Percentiles rank a stretch among this genome's conserved stretches.
Evolutionary conservation across 2,888 invertebrate genomes (phyloP).

Genomic region (Zeuzera pyrina): DNA sequence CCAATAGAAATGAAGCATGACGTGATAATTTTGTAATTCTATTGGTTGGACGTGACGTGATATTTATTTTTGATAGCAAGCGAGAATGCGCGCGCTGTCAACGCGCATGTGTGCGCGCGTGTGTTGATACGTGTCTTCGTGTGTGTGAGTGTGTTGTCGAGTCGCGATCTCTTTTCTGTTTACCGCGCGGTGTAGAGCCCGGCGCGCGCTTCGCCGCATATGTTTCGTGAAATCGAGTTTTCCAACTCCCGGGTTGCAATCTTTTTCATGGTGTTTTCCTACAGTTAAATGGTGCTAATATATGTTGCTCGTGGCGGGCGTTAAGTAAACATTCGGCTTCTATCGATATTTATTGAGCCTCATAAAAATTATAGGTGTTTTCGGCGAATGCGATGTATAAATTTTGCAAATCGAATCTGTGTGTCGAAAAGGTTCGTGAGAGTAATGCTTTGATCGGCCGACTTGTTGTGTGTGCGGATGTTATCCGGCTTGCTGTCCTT

Average conservation of each 20-base stretch:
- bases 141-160: constrained; percentile 61
- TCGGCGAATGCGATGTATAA: constrained; percentile 72
- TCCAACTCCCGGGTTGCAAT: constrained; percentile 47
- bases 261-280: constrained; percentile 56
- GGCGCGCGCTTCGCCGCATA: constrained; percentile 79
- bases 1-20: constrained; percentile 41
- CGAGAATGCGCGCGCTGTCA: constrained; percentile 52
- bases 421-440: constrained; percentile 66
- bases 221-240: constrained; percentile 53
- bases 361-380: constrained; percentile 61
- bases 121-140: constrained; percentile 17
- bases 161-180: constrained; percentile 69
- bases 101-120: constrained; percentile 31
- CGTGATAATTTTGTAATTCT: constrained; percentile 37
- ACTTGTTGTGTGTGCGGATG: constrained; percentile 54
- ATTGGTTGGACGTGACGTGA: constrained; percentile 57
- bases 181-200: constrained; percentile 70
- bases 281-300: constrained; percentile 53
- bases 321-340: constrained; percentile 39
- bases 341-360: constrained; percentile 39
- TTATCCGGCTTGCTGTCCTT: constrained; percentile 36
- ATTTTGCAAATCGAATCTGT: constrained; percentile 69
- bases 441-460: constrained; percentile 65
- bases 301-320: constrained; percentile 47
- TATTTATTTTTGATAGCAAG: constrained; percentile 51